Evolutionary conservation across 2,113 vertebrate genomes (phyloP).

Genomic region (Zosterops lateralis): DNA sequence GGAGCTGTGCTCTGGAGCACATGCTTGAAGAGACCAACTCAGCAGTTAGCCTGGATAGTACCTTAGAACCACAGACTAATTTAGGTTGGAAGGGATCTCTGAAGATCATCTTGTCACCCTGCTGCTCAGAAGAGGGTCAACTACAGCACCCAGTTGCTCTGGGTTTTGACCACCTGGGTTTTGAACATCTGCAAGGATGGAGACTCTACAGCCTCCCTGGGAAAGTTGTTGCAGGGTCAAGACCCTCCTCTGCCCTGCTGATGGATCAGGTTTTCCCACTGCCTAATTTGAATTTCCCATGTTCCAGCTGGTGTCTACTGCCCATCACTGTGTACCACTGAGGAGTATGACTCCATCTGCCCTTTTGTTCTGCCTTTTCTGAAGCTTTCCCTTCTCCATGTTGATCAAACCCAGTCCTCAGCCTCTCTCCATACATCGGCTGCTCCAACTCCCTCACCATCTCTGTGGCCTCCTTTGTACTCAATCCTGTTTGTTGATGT

Average conservation of each 20-base stretch:
- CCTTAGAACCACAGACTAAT: background rate
- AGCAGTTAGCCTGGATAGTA: background rate
- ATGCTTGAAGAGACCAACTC: background rate
- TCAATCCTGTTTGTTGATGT: background rate
- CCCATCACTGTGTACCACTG: background rate
- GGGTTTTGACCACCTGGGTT: background rate
- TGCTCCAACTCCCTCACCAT: background rate
- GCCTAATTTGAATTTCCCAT: background rate
- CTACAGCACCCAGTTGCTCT: background rate
- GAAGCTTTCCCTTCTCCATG: background rate
- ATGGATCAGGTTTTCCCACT: background rate
- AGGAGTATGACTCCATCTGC: background rate
- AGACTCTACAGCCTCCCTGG: background rate
- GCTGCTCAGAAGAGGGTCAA: accelerated
- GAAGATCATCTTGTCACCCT: background rate
- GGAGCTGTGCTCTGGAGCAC: background rate
- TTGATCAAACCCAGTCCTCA: background rate
- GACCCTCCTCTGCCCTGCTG: background rate
- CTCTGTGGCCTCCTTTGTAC: background rate
- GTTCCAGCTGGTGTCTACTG: background rate
- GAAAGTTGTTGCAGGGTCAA: background rate
- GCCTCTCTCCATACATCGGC: background rate
- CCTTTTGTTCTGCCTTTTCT: background rate
- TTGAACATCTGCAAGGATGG: background rate
- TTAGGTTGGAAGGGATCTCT: background rate